These are phyloP conservation scores for Phoxinus phoxinus DNA, from an alignment of 2,113 vertebrate species.

Conservation along the genomic window DNA sequence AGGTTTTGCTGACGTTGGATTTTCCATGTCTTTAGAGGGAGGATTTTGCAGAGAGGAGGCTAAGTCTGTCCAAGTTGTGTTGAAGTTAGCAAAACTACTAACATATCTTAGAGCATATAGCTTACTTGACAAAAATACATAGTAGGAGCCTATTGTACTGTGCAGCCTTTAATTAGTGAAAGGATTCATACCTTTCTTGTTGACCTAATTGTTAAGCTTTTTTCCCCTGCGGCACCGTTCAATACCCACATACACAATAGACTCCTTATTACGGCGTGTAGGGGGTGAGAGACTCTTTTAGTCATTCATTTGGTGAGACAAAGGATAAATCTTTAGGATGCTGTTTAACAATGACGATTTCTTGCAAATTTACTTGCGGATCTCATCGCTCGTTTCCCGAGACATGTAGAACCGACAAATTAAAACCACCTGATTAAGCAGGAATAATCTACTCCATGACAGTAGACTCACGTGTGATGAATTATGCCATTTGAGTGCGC, in stretches of 20 bases:
- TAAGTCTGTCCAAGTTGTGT: neutral
- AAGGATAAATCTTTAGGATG: slow-evolving; percentile 23
- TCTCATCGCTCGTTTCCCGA: neutral
- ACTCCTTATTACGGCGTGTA: neutral
- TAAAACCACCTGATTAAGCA: slow-evolving; percentile 39
- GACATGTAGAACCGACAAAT: slow-evolving; percentile 34
- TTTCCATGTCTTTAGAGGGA: neutral
- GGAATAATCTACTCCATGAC: slow-evolving; percentile 36
- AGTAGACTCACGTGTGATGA: slow-evolving; percentile 24
- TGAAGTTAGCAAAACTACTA: neutral
- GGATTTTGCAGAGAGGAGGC: neutral
- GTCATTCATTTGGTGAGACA: slow-evolving; percentile 39
- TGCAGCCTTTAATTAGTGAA: slow-evolving; percentile 2
- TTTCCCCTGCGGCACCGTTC: slow-evolving; percentile 4
- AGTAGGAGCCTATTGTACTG: neutral
- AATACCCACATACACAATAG: slow-evolving; percentile 1
- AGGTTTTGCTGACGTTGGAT: slow-evolving; percentile 9
- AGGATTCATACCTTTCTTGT: slow-evolving; percentile 11
- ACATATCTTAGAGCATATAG: neutral
- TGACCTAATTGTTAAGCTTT: slow-evolving; percentile 8
- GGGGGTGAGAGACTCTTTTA: slow-evolving; percentile 5
- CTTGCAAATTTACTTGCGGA: slow-evolving; percentile 17
- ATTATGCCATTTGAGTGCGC: slow-evolving; percentile 26
- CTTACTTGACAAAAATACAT: slow-evolving; percentile 8
- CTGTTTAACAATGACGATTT: slow-evolving; percentile 27